Conservation (phyloP, 2,888 invertebrate genomes). For the Gastracanthus pulcherrimus region DNA sequence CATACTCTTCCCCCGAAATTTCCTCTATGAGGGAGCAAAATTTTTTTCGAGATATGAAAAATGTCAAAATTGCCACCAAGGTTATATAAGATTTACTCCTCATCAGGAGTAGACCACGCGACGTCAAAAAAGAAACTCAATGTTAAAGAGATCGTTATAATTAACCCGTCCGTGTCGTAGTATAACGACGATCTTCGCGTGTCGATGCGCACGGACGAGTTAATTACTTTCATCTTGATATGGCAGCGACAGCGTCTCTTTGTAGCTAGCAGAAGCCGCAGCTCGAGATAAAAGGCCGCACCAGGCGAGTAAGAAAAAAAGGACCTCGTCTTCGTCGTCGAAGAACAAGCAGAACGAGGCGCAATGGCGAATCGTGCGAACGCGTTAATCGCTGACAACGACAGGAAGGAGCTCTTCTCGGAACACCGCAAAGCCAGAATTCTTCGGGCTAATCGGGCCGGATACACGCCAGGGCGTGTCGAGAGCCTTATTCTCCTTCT, state of each 20-base stretch:
- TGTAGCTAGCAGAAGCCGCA: background rate
- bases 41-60: no score
- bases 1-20: no score
- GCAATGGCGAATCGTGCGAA: conserved; percentile 34
- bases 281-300: background rate
- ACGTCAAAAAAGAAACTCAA: no score
- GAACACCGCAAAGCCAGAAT: conserved; percentile 38
- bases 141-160: conserved; percentile 44
- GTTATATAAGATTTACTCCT: no score
- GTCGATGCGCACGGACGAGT: conserved; percentile 39
- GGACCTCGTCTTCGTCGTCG: no score
- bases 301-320: background rate
- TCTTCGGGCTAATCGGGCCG: conserved; percentile 38
- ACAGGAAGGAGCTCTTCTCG: conserved; percentile 26
- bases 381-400: conserved; percentile 42
- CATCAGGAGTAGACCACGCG: no score
- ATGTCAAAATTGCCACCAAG: no score
- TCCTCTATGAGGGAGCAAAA: no score
- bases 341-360: no score
- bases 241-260: background rate
- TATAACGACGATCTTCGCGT: conserved; percentile 44
- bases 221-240: conserved; percentile 50
- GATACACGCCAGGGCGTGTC: conserved; percentile 66
- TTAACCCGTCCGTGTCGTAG: no score
- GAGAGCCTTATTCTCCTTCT: no score